Evolutionary conservation across 2,888 invertebrate genomes (phyloP).

Genomic region (Keiferia lycopersicella): DNA sequence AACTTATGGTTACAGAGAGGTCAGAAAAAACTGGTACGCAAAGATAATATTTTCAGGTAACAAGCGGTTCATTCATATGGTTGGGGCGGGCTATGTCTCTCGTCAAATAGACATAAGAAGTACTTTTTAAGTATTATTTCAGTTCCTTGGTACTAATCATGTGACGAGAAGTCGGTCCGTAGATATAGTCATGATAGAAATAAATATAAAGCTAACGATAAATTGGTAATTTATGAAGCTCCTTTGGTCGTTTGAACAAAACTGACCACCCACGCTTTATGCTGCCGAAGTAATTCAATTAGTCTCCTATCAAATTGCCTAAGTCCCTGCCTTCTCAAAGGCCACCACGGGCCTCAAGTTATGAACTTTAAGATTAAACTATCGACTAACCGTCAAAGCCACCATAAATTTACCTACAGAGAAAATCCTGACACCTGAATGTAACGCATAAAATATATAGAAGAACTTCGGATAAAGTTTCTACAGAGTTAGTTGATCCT

Average conservation of each 20-base stretch:
- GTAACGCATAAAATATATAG: background rate
- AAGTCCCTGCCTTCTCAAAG: background rate
- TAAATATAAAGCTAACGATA: too few relatives aligned
- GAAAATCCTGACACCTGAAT: background rate
- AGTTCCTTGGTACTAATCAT: too few relatives aligned
- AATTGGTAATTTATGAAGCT: too few relatives aligned
- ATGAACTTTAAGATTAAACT: background rate
- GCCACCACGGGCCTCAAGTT: background rate
- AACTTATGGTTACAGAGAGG: constrained; percentile 24
- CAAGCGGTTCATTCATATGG: too few relatives aligned
- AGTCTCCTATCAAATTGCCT: background rate
- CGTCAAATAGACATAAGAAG: background rate
- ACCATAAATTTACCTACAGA: background rate
- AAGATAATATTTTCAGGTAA: too few relatives aligned
- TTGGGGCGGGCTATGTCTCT: background rate
- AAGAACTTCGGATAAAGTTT: background rate
- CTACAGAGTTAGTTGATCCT: background rate
- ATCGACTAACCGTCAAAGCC: background rate
- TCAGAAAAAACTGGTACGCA: background rate
- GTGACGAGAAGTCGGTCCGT: too few relatives aligned
- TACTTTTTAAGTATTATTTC: background rate
- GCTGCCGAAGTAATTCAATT: background rate
- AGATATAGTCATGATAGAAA: too few relatives aligned
- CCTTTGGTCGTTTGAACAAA: background rate
- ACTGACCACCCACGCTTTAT: background rate